These are phyloP conservation scores for Limonius californicus DNA, from an alignment of 1,140 invertebrate genomes.

Conservation along the genomic window DNA sequence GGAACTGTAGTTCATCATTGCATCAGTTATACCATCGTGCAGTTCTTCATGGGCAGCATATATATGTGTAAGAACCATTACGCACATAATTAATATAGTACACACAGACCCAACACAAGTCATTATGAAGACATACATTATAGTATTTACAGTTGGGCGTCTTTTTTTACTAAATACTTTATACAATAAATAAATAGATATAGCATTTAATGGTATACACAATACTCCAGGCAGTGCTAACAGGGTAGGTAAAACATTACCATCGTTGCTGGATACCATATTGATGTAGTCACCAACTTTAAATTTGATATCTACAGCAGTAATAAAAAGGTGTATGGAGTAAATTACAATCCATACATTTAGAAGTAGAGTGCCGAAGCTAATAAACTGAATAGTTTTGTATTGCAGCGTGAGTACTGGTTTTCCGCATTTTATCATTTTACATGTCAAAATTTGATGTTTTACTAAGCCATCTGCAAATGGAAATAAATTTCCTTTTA, in stretches of 20 bases:
- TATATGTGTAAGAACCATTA: slow-evolving; percentile 34
- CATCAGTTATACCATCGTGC: slow-evolving; percentile 39
- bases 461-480: too few relatives aligned
- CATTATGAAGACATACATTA: slow-evolving; percentile 34
- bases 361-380: too few relatives aligned
- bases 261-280: slow-evolving; percentile 37
- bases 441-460: too few relatives aligned
- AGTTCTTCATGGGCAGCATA: slow-evolving; percentile 30
- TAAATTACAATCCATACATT: neutral
- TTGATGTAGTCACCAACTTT: slow-evolving; percentile 40
- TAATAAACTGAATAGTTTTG: too few relatives aligned
- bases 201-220: slow-evolving; percentile 31
- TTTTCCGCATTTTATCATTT: too few relatives aligned
- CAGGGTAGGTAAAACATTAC: slow-evolving; percentile 31
- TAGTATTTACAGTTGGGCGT: slow-evolving; percentile 24
- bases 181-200: slow-evolving; percentile 26
- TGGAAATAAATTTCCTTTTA: too few relatives aligned
- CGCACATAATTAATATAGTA: slow-evolving; percentile 27
- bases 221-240: slow-evolving; percentile 32
- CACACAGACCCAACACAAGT: slow-evolving; percentile 27
- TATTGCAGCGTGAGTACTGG: too few relatives aligned
- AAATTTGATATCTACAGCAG: slow-evolving; percentile 30
- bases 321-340: slow-evolving; percentile 25
- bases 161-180: slow-evolving; percentile 27
- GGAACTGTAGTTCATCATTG: slow-evolving; percentile 40